A percentile compares a stretch with the other conserved stretches of the same genome.
These are phyloP conservation scores for Vireo griseus DNA, from an alignment of 2,797 vertebrate species.

Conservation along the genomic window DNA sequence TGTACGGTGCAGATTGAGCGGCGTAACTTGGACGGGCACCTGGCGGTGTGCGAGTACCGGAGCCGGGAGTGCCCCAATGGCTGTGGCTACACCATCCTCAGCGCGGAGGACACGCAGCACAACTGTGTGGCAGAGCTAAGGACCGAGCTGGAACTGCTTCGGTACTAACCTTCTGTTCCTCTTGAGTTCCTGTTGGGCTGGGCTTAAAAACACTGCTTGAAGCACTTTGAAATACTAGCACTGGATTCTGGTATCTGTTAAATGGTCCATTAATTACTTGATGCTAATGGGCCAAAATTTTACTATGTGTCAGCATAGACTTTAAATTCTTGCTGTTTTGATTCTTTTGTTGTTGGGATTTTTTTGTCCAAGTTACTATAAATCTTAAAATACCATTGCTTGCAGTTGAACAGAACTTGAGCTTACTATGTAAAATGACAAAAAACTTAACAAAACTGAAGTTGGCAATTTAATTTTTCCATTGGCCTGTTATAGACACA, in stretches of 20 bases:
- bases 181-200: neutral
- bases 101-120: conserved; percentile 79
- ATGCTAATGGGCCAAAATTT: neutral
- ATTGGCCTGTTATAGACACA: neutral
- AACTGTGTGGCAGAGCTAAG: conserved; percentile 88
- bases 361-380: neutral
- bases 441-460: neutral
- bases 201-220: neutral
- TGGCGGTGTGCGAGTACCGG: conserved; percentile 82
- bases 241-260: neutral
- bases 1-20: conserved; percentile 82
- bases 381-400: neutral
- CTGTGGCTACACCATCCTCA: conserved; percentile 81
- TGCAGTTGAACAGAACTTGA: neutral
- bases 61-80: conserved; percentile 83
- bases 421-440: neutral
- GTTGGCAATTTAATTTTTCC: neutral
- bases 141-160: conserved; percentile 83
- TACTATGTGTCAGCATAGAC: neutral
- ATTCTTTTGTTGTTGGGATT: neutral
- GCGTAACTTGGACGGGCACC: conserved; percentile 79
- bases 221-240: neutral
- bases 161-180: conserved; percentile 64
- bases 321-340: neutral
- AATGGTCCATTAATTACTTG: neutral